phyloP scores from a whole-genome alignment of 30 jellyfish, hydroid and myxozoan species.

The Chrysaora quinquecirrha region DNA sequence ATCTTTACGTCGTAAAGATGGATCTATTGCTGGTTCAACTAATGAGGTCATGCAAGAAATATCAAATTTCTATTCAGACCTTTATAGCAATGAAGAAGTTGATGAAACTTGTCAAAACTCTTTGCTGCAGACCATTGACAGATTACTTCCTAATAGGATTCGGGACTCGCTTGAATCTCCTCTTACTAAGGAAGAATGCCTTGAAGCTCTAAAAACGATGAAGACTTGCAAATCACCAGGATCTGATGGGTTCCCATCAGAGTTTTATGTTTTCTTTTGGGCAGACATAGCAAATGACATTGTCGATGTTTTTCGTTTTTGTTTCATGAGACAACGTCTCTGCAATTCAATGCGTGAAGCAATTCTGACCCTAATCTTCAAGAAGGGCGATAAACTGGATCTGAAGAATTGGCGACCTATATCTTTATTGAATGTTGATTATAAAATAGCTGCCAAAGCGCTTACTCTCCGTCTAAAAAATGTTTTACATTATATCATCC shows the following conservation, averaged over 20 bases:
- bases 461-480: conserved; percentile 22
- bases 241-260: conserved; percentile 18
- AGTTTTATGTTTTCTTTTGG: conserved; percentile 24
- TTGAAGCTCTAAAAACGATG: conserved; percentile 5
- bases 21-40: background rate
- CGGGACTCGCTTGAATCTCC: conserved; percentile 3
- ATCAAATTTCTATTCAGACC: background rate
- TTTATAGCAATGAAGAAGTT: no score
- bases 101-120: no score
- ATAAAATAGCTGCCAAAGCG: conserved; percentile 35
- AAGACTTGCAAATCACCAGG: conserved; percentile 19
- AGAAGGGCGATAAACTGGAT: background rate
- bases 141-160: no score
- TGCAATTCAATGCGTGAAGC: conserved; percentile 41
- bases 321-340: background rate
- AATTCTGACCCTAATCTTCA: background rate
- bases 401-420: conserved; percentile 45
- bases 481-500: background rate
- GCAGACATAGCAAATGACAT: background rate
- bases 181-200: background rate
- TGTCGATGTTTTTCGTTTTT: background rate
- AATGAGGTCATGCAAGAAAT: background rate
- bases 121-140: no score
- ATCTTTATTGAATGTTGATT: conserved; percentile 26
- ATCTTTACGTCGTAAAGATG: background rate